A percentile compares a stretch with the other conserved stretches of the same genome.
Evolutionary conservation across 2,888 invertebrate genomes (phyloP).

Genomic region (Mesorhabditis sp.): DNA sequence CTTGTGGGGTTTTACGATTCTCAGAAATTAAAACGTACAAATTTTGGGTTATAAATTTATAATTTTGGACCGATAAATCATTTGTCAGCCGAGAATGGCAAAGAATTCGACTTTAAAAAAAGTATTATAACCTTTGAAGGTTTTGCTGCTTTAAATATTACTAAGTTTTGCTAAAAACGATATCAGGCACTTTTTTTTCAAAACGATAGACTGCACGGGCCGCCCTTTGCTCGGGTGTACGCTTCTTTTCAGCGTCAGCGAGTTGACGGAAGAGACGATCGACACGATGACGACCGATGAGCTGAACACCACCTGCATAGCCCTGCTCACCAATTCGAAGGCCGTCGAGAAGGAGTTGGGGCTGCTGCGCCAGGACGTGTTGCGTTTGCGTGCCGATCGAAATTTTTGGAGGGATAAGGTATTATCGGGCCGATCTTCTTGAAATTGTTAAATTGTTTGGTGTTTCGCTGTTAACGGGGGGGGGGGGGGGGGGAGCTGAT

Average conservation of each 20-base stretch:
- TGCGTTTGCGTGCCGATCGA: not conserved
- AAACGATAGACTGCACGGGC: not conserved
- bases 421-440: not conserved
- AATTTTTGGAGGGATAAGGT: slow-evolving; percentile 4
- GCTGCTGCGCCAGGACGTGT: too few relatives aligned
- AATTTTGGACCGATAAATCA: too few relatives aligned
- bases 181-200: not conserved
- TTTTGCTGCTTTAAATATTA: too few relatives aligned
- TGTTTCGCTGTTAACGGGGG: not conserved
- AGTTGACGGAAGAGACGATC: slow-evolving; percentile 1
- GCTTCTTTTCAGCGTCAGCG: not conserved
- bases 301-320: not conserved
- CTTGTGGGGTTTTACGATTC: too few relatives aligned
- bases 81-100: too few relatives aligned
- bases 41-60: too few relatives aligned
- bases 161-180: not conserved
- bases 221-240: not conserved
- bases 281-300: slow-evolving; percentile 5
- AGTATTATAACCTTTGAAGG: too few relatives aligned
- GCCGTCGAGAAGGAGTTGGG: not conserved
- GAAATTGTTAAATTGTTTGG: not conserved
- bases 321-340: not conserved
- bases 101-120: too few relatives aligned
- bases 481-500: too few relatives aligned
- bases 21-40: too few relatives aligned